Evolutionary conservation across 2,797 vertebrate species (phyloP).

Genomic region (Pygocentrus nattereri): DNA sequence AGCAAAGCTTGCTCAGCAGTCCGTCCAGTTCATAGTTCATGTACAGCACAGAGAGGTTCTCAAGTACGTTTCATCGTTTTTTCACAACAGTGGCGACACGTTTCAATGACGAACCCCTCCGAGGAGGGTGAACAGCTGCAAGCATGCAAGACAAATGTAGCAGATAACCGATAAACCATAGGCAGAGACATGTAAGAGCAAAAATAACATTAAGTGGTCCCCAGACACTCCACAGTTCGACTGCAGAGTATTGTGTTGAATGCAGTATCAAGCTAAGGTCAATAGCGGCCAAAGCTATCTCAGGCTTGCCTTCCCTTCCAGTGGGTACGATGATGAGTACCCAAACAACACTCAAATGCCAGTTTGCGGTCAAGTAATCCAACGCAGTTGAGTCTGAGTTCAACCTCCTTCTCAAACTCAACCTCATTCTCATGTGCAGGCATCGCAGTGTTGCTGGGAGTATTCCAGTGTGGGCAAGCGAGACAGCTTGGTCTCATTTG

Average conservation of each 20-base stretch:
- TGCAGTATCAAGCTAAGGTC: neutral
- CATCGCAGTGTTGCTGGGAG: neutral
- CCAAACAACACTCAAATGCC: slow-evolving; percentile 13
- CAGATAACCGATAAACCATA: slow-evolving; percentile 33
- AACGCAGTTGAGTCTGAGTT: neutral
- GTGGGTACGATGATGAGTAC: slow-evolving; percentile 4
- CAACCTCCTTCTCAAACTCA: too few relatives aligned
- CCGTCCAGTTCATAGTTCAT: slow-evolving; percentile 42
- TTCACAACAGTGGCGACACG: slow-evolving; percentile 56
- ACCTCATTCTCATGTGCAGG: neutral
- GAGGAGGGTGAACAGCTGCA: slow-evolving; percentile 51
- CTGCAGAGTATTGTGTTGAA: slow-evolving; percentile 18
- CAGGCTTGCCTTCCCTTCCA: neutral
- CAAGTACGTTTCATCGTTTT: slow-evolving; percentile 33
- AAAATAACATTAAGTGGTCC: slow-evolving; percentile 22
- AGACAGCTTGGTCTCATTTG: neutral
- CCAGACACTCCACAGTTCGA: slow-evolving; percentile 6
- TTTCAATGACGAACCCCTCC: neutral
- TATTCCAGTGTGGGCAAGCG: neutral
- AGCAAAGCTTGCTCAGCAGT: slow-evolving; percentile 57
- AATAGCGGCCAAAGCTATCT: neutral
- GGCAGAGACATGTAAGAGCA: slow-evolving; percentile 7
- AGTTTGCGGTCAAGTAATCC: slow-evolving; percentile 17
- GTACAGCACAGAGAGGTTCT: slow-evolving; percentile 51
- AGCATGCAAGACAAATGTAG: slow-evolving; percentile 61